Conservation (phyloP, 2,888 invertebrate genomes). For the Perdita meconis region DNA sequence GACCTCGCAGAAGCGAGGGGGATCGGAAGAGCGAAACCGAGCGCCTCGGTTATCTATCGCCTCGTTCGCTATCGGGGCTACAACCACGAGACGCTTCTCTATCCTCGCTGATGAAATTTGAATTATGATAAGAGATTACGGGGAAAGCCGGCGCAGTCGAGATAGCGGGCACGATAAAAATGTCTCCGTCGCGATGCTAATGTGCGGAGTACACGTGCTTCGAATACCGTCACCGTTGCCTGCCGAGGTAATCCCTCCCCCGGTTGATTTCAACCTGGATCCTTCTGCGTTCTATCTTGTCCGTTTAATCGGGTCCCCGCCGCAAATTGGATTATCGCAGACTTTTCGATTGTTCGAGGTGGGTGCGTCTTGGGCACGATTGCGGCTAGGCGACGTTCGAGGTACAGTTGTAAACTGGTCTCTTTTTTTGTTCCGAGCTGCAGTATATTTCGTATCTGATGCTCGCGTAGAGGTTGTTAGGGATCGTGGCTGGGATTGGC, state of each 20-base stretch:
- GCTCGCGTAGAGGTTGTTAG: too few species aligned
- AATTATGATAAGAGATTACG: slow-evolving; percentile 65
- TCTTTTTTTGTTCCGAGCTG: too few species aligned
- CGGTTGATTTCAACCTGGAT: slow-evolving; percentile 25
- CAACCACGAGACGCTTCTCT: not conserved
- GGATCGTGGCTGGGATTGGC: too few species aligned
- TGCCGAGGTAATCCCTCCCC: slow-evolving; percentile 20
- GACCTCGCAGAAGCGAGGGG: too few species aligned
- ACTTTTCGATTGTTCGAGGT: slow-evolving; percentile 43
- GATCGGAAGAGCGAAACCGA: too few species aligned
- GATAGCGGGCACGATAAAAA: slow-evolving; percentile 61
- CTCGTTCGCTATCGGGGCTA: slow-evolving; percentile 18
- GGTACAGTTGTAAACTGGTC: not conserved
- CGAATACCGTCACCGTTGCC: slow-evolving; percentile 60
- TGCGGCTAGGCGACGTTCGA: slow-evolving; percentile 43
- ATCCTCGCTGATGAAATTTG: slow-evolving; percentile 58
- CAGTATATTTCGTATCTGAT: too few species aligned
- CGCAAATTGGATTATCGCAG: slow-evolving; percentile 61
- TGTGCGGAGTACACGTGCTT: slow-evolving; percentile 55
- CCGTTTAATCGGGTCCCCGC: slow-evolving; percentile 57
- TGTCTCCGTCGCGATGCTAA: slow-evolving; percentile 52
- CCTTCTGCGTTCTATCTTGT: slow-evolving; percentile 45
- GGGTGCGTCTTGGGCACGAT: slow-evolving; percentile 33
- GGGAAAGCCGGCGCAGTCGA: slow-evolving; percentile 27
- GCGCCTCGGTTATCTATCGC: slow-evolving; percentile 30